Base-by-base conservation (phyloP, 2,113 vertebrate species). In the Polypterus bichir region DNA sequence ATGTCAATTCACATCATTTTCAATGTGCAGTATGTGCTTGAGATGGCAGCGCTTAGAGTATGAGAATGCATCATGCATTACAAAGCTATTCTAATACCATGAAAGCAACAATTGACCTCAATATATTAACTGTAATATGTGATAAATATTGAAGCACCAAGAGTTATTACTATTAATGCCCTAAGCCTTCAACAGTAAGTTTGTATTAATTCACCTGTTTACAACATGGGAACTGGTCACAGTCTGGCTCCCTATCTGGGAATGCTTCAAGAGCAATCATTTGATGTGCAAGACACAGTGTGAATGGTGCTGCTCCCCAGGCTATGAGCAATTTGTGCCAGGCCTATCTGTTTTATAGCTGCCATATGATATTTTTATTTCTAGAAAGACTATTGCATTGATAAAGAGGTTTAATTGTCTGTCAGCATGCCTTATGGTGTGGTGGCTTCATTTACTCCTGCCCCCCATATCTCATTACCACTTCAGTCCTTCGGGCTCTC, bases 341-440 rank as follows among this genome's bases (percentile, higher is more conserved):
- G 49, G 53, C 55, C 47, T 44, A 27, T 51, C 6, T 58, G 56
- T 58, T 58, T 47, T 58, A 48, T 47, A 46, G 48, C 11, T 74
- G 65, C 71, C 72, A 71, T 74, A 65, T 58, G 70, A 84, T 66
- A 75, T 76, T 78, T 55, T 78, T 75, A 79, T 77, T 83, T 81
- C 73, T 75, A 67, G 68, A 71, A 79, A 77, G 79, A 80, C 71
- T 46, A 63, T 62, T 10, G 71, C 73, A 77, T 69, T 83, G 83
- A 86, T 86, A 80, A 88, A 85, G 79, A 80, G 76, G 74, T 82
- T 81, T 89, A 87, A 87, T 86, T 83, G 83, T 87, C 77, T 89
- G 77, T 80, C 83, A 84, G 74, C 66, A 65, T 75, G 81, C 77
- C 83, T 84, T 81, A 77, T 79, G 72, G 76, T 77, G 69, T 77